Percentiles rank a stretch among this genome's conserved stretches.
phyloP scores from a whole-genome alignment of 2,113 vertebrate genomes.

The Agapornis roseicollis region DNA sequence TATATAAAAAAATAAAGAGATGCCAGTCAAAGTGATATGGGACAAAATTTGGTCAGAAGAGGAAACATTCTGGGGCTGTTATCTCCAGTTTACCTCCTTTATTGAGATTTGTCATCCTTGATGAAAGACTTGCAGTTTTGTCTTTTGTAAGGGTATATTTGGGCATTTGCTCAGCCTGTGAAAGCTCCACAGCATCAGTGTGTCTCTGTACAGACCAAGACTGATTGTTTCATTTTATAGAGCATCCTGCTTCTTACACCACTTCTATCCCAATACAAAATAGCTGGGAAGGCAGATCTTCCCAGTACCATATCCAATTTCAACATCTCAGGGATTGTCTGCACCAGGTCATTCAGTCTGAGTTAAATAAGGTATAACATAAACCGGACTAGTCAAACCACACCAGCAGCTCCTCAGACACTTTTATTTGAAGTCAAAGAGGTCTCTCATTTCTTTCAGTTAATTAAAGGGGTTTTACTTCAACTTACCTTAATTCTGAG shows the following conservation, averaged over 20 bases:
- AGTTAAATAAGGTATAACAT: neutral
- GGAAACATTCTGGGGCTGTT: neutral
- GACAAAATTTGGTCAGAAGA: neutral
- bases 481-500: constrained; percentile 1
- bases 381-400: neutral
- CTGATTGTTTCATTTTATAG: neutral
- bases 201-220: neutral
- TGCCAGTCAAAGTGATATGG: neutral
- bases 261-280: neutral
- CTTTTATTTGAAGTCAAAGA: neutral
- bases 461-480: constrained; percentile 34
- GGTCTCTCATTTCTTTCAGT: neutral
- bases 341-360: neutral
- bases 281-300: neutral
- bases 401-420: neutral
- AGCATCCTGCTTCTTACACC: neutral
- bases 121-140: neutral
- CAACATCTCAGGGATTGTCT: neutral
- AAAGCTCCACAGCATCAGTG: fast-evolving
- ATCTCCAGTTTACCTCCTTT: neutral
- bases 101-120: neutral
- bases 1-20: neutral
- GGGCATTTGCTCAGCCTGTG: neutral
- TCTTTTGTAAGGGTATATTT: neutral
- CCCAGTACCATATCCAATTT: neutral